Base-by-base conservation (phyloP, 2,797 vertebrate genomes). In the Melanotaenia maccullochi region DNA sequence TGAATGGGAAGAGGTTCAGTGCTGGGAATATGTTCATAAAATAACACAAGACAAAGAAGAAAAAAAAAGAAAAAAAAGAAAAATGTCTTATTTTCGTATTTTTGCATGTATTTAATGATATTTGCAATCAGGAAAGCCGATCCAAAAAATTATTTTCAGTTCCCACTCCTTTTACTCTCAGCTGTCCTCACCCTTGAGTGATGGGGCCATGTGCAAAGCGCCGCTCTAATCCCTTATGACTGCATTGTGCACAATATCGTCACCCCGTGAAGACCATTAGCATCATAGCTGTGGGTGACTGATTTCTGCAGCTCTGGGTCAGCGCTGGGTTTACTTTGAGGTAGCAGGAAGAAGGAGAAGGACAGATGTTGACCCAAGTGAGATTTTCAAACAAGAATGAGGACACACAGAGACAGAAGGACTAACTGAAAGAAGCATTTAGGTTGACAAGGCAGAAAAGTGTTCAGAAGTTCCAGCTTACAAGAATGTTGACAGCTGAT, bases 121-220 rank as follows among this genome's bases (percentile, higher is more conserved):
- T 56, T 28, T 40, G 16, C 25, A 16, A 30, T 51, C 64, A 51
- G 60, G 38, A 61, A 65, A 74, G 36, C 49, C 59, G 65, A 67
- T 57, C 30, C 25, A 0, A 74, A 65, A 44, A 86, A 85, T 82
- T 42, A 69, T 86, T 90, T 87, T 79, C 68, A 25, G 56, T 79
- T 68, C 20, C 83, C 82, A 60, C 55, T 63, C 67, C 44, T 62
- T 79, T 63, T 60, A 63, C 75, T 65, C 79, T 82, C 83, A 88
- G 87, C 85, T 89, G 83, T 90, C 83, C 74, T 87, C 81, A 61
- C 71, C 42, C 72, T 0, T 90, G 91, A 92, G 71, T 88, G 91
- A 91, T 87, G 81, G 87, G 74, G 64, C 87, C 91, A 87, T 88
- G 89, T 92, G 89, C 76, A 57, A 70, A 64, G 74, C 42, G 74